A percentile compares a stretch with the other conserved stretches of the same genome.
These are phyloP conservation scores for Papilio dardanus DNA, from an alignment of 1,140 invertebrate genomes.

Conservation along the genomic window DNA sequence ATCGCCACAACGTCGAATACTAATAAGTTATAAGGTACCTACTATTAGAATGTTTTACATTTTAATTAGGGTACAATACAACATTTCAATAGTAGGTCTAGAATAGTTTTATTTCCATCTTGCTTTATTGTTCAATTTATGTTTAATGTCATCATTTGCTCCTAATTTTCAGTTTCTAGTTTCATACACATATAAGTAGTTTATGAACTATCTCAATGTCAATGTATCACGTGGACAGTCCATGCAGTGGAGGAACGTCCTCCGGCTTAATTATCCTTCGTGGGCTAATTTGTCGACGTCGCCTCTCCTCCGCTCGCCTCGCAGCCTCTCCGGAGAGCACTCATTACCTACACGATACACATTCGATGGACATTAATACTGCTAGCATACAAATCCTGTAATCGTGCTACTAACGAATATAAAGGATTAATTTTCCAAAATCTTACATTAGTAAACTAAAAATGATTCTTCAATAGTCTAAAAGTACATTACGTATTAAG, in stretches of 20 bases:
- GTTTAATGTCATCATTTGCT: too few species aligned
- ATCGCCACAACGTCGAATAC: not conserved
- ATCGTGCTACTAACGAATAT: not conserved
- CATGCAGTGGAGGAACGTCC: not conserved
- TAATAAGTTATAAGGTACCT: not conserved
- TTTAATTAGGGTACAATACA: too few species aligned
- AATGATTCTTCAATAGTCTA: not conserved
- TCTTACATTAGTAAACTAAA: too few species aligned
- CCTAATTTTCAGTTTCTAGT: not conserved
- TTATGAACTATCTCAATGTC: not conserved
- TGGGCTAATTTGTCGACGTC: conserved; percentile 8
- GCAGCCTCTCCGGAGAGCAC: conserved; percentile 1
- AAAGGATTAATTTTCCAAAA: too few species aligned
- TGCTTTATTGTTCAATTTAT: too few species aligned
- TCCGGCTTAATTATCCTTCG: conserved; percentile 16
- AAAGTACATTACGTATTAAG: not conserved
- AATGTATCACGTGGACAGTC: not conserved
- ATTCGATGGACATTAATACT: too few species aligned
- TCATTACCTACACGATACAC: not conserved
- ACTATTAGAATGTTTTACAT: too few species aligned
- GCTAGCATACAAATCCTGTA: not conserved
- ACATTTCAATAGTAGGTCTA: too few species aligned
- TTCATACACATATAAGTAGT: not conserved
- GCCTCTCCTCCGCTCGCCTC: not conserved
- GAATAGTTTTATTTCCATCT: too few species aligned